Base-by-base conservation (phyloP, 2,888 invertebrate genomes). In the Phengaris arion region DNA sequence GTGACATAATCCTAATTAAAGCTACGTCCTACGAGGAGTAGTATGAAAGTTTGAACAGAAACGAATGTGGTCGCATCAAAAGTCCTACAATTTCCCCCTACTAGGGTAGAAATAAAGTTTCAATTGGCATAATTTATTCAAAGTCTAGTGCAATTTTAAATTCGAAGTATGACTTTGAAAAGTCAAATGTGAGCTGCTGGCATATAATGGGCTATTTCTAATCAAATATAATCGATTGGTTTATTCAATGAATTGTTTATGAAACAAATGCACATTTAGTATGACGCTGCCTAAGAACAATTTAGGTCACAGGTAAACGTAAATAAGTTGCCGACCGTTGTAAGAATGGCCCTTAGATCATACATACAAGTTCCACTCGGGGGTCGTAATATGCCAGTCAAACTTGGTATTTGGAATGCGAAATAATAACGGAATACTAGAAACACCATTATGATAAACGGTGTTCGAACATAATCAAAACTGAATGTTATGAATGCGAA, bases 291-390 rank as follows among this genome's bases (percentile, higher is more conserved):
- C 77, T 69, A 52, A 9, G 68, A 82, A 81, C 82, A 82, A 87
- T 87, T 86, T 84, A 86, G 88, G 87, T 81, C 87, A 79, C 77
- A 77, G 77, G 78, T 78, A 80, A 81, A 82, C 52, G 80, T 80
- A 74, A 76, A 80, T 79, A 78, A 59, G 35, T 74, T 70, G 57
- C n/a, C 54, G n/a, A 55, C 70, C 54, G 74, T 75, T 69, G 22
- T 68, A 64, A 45, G 64, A 64, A 64, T 77, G 77, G 75, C 70
- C 46, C 48, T 70, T 70, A 64, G 35, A 45, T 64, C 64, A 64
- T 45, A 64, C 13, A 64, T 64, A 64, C 64, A 35, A 64, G 12
- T 35, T 64, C 2, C 10, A 64, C 64, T 6, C 35, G 13, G 64
- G 6, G 64, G 45, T 64, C 64, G 64, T 12, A 35, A 64, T 64